Percentiles rank a stretch among this genome's conserved stretches.
phyloP scores from a whole-genome alignment of 2,888 invertebrate species.

The Drosophila mayaguana region DNA sequence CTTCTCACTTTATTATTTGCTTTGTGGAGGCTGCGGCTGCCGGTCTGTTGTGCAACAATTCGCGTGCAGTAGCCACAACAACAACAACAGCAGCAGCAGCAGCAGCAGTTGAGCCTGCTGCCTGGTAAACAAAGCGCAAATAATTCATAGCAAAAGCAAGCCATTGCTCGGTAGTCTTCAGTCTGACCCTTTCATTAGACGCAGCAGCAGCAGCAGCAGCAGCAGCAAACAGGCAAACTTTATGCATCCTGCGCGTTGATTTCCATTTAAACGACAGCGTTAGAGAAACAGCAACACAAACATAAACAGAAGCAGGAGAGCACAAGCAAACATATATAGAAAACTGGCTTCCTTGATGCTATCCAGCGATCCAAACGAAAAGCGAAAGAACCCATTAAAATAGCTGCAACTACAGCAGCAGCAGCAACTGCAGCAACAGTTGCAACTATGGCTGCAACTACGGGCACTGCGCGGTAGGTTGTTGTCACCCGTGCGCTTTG shows the following conservation, averaged over 20 bases:
- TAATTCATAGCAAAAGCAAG: slow-evolving; percentile 69
- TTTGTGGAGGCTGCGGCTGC: slow-evolving; percentile 65
- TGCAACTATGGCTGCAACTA: slow-evolving; percentile 37
- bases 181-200: slow-evolving; percentile 79
- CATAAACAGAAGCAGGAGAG: slow-evolving; percentile 29
- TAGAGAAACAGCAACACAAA: slow-evolving; percentile 61
- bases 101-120: slow-evolving; percentile 24
- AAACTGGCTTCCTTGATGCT: slow-evolving; percentile 78
- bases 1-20: slow-evolving; percentile 81
- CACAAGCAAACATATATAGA: slow-evolving; percentile 26
- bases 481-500: slow-evolving; percentile 62
- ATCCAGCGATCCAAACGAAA: slow-evolving; percentile 69
- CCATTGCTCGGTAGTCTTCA: slow-evolving; percentile 32
- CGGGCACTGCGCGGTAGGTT: slow-evolving; percentile 64
- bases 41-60: slow-evolving; percentile 63
- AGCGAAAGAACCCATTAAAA: slow-evolving; percentile 80
- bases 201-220: slow-evolving; percentile 60
- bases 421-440: slow-evolving; percentile 19
- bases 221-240: slow-evolving; percentile 67
- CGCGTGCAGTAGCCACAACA: slow-evolving; percentile 76
- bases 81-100: slow-evolving; percentile 40
- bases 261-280: slow-evolving; percentile 81
- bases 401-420: slow-evolving; percentile 61
- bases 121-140: slow-evolving; percentile 74
- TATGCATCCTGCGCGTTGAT: slow-evolving; percentile 81